Evolutionary conservation across 2,888 invertebrate genomes (phyloP), one percentile per base, ranked within the genome.

Genomic region (Liposcelis brunnea): DNA sequence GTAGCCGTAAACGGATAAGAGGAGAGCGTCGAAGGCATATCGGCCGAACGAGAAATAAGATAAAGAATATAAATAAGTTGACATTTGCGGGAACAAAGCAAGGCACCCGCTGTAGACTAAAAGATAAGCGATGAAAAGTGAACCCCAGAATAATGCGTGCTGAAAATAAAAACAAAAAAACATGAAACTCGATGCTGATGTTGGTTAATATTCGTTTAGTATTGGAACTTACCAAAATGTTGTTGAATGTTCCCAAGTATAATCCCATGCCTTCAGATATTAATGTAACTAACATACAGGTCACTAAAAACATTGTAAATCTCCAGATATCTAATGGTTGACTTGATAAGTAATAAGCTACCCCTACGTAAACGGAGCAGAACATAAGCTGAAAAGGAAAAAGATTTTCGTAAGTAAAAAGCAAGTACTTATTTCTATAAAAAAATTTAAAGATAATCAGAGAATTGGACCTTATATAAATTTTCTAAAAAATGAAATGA

Each of bases 1-100:
- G 54, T 74, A 74, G 0, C 86, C 81, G 61, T 94, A 94, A 15
- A 89, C 57, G 0, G 86, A 66, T 18, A 84, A 69, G 2, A 86
- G 71, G 44, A 83, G 66, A 2, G 68, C 70, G 55, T 71, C 70
- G 54, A 70, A 68, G 2, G 66, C 62, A 54, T 70, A 72, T 32
- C 69, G 61, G 51, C 70, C 62, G 52, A 67, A 71, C 15, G 69
- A 69, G n/a, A 65, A 51, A 55, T 69, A 71, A 2, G 71, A 65
- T 5, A 71, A 52, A 65, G 69, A 70, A 49, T 66, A 66, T 40
- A 72, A 58, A 52, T 68, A 66, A 2, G 55, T 54, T 1, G 72
- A 70, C 56, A 72, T 71, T 38, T 70, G 68, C 44, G 65, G 62
- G 53, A 71, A 64, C 48, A 68, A 65, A 15, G 69, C 68, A 50